Base-by-base conservation (phyloP, 2,113 vertebrate species). In the Piprites chloris region DNA sequence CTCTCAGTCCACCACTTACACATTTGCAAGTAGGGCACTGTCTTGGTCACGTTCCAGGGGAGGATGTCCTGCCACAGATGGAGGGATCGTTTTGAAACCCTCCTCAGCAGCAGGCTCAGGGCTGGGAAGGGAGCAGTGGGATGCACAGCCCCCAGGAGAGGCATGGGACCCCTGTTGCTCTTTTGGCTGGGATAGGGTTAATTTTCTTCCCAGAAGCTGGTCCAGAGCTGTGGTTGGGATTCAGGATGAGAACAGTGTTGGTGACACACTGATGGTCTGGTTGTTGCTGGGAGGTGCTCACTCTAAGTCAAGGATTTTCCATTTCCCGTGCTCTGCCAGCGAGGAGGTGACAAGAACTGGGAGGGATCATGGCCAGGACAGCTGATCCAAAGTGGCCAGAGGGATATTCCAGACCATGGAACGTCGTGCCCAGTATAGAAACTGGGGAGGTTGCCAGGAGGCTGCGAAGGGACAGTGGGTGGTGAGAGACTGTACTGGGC, bases 131-230 rank as follows among this genome's bases (percentile, higher is more conserved):
- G 27, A 52, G 61, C 24, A 1, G 22, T 2, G n/a, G 22, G n/a
- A 23, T 18, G 53, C 19, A 4, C 0, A 9, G 46, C 33, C 49
- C 0, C 0, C 9, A 10, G 49, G 62, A 0, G 0, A 59, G 63
- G 30, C 22, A 14, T 0, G 0, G 14, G 27, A 16, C 91, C 5
- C 14, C 9, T 32, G 39, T 19, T 17, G 62, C 5, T 33, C 13
- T 5, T 41, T 61, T 22, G 78, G n/a, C 41, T 69, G 47, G 30
- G 30, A 47, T 4, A 6, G 62, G 9, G 71, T 83, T 90, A 12
- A 76, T 76, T 32, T 19, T 47, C 47, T 11, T 32, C 17, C 39
- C 53, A n/a, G 41, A 6, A 11, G n/a, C 53, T 47, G 30, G 24
- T 4, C 24, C 47, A 7, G 30, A 62, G 78, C 55, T 47, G n/a